These are phyloP conservation scores for Morus bassanus DNA, from an alignment of 2,797 vertebrate species.

Conservation along the genomic window DNA sequence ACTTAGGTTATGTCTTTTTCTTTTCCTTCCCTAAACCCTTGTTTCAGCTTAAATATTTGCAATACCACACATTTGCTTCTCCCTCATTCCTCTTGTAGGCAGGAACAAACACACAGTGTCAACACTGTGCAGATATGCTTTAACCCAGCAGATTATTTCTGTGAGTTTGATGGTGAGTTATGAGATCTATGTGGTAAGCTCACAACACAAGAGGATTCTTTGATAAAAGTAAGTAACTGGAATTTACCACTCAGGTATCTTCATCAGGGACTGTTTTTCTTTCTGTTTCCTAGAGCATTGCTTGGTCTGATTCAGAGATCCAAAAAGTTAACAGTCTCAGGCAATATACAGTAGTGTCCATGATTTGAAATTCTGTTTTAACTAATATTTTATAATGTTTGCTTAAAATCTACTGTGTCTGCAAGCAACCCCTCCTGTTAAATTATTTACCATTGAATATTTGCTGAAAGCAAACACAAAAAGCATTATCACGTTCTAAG, in stretches of 20 bases:
- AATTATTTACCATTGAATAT: neutral
- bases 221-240: neutral
- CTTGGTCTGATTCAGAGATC: neutral
- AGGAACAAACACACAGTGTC: neutral
- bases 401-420: neutral
- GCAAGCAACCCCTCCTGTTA: neutral
- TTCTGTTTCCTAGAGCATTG: neutral
- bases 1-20: neutral
- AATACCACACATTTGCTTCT: neutral
- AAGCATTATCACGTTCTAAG: neutral
- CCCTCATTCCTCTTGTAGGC: neutral
- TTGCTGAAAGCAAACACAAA: neutral
- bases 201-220: neutral
- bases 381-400: neutral
- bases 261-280: neutral
- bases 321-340: neutral
- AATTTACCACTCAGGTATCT: neutral
- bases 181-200: neutral
- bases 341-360: neutral
- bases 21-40: neutral
- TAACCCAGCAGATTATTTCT: neutral
- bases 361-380: neutral
- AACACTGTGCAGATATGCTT: neutral
- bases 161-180: neutral
- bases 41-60: conserved; percentile 19